A percentile compares a stretch with the other conserved stretches of the same genome.
Conservation (phyloP, 2,797 vertebrate species). For the Euthynnus affinis region DNA sequence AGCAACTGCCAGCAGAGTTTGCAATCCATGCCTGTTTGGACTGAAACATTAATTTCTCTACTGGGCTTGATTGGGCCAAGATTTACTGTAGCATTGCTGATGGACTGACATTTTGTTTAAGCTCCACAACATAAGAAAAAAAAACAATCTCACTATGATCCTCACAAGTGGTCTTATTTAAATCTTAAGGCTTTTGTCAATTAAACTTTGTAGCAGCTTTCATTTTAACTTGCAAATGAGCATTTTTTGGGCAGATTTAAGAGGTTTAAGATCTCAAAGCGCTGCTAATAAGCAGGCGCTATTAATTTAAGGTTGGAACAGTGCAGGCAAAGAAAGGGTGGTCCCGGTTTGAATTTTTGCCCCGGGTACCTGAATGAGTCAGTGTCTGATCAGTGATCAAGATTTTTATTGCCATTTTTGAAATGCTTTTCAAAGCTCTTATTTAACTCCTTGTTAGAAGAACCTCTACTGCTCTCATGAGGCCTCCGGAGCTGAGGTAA, state of each 20-base stretch:
- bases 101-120: slow-evolving; percentile 45
- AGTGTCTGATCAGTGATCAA: background rate
- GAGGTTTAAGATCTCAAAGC: slow-evolving; percentile 6
- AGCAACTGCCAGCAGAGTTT: slow-evolving; percentile 35
- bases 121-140: background rate
- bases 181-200: slow-evolving; percentile 14
- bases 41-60: slow-evolving; percentile 12
- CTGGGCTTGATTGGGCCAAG: slow-evolving; percentile 44
- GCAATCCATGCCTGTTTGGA: slow-evolving; percentile 18
- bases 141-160: background rate
- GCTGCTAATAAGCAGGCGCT: background rate
- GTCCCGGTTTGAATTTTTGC: background rate
- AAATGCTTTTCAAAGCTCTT: background rate
- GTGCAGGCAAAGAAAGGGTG: background rate
- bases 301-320: background rate
- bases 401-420: background rate
- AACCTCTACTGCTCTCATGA: background rate
- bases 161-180: background rate
- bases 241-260: slow-evolving; percentile 10
- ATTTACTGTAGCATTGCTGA: slow-evolving; percentile 24
- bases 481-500: background rate
- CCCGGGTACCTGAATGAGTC: background rate
- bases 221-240: background rate
- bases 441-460: background rate
- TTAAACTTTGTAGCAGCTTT: slow-evolving; percentile 12